Evolutionary conservation across 1,140 invertebrate species (phyloP).

Genomic region (Bombus affinis): DNA sequence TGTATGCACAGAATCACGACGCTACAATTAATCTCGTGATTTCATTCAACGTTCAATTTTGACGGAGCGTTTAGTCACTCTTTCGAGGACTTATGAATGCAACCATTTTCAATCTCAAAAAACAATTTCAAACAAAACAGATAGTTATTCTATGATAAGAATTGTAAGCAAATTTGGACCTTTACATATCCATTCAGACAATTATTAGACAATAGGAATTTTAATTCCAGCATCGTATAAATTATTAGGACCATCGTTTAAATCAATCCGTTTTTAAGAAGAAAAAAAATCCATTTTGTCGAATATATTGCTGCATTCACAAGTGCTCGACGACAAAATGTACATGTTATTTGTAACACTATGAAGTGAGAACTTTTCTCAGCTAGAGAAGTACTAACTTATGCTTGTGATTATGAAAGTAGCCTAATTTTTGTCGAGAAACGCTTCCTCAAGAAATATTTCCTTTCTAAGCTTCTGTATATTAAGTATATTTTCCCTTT

Average conservation of each 20-base stretch:
- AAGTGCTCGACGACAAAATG: constrained; percentile 20
- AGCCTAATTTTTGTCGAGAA: too few relatives aligned
- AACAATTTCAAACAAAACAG: neutral
- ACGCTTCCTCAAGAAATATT: neutral
- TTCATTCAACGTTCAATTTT: neutral
- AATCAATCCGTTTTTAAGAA: neutral
- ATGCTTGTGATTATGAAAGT: neutral
- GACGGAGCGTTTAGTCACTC: neutral
- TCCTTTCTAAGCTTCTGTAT: too few relatives aligned
- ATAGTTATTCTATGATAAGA: too few relatives aligned
- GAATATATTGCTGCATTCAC: constrained; percentile 13
- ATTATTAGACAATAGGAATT: constrained; percentile 39
- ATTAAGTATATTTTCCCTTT: too few relatives aligned
- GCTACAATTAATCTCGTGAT: constrained; percentile 16
- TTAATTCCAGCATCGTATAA: neutral
- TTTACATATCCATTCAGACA: constrained; percentile 41
- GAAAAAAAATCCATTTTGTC: neutral
- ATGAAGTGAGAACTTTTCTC: neutral
- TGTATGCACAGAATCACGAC: constrained; percentile 4
- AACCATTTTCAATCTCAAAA: neutral
- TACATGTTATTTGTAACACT: neutral
- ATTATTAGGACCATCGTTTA: neutral
- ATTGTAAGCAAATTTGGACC: constrained; percentile 16
- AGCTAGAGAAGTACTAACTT: neutral
- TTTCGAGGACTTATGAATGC: constrained; percentile 26